Evolutionary conservation across 64 coral and sea anemone species (phyloP), one percentile per base, ranked within the genome.

Genomic region (Actinia tenebrosa): DNA sequence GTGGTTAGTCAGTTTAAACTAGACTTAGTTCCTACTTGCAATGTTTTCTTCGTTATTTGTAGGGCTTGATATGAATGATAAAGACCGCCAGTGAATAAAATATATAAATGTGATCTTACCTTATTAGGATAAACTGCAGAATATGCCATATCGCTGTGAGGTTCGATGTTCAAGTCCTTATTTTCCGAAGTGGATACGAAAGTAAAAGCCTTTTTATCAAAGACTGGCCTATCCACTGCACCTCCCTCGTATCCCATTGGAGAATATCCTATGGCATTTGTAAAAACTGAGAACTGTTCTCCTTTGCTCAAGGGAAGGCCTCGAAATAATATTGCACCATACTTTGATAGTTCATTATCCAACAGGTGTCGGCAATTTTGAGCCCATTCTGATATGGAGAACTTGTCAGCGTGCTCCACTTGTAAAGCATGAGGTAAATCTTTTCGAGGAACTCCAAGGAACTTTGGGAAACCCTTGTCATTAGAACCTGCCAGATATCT

Each of bases 281-380:
- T 42, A 80, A 89, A 30, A 3, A 47, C 10, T 11, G 56, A 26
- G 16, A 82, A 62, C 45, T 80, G 54, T 27, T 25, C 42, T 61
- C 23, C 17, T 56, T 45, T 82, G 18, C 10, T 7, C 19, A 84
- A 22, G n/a, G 86, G 68, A 44, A 78, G 66, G 19, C 56, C 79
- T 54, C 89, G 75, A 56, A 91, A 79, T 50, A 91, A 59, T 11
- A 91, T 64, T 60, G 89, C 75, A 16, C 59, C 89, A 22, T 86
- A 62, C 10, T 79, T 59, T 25, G 84, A 11, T 45, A 91, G 68
- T 22, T 91, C 77, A 53, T 56, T 43, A 30, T 91, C 89, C 61
- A 91, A 44, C 13, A 80, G 60, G 10, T 79, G 14, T 22, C 89
- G 69, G 20, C 89, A 91, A 16, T 50, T 37, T 6, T 10, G 54